Conservation (phyloP, 2,797 vertebrate species). For the Cuculus canorus region DNA sequence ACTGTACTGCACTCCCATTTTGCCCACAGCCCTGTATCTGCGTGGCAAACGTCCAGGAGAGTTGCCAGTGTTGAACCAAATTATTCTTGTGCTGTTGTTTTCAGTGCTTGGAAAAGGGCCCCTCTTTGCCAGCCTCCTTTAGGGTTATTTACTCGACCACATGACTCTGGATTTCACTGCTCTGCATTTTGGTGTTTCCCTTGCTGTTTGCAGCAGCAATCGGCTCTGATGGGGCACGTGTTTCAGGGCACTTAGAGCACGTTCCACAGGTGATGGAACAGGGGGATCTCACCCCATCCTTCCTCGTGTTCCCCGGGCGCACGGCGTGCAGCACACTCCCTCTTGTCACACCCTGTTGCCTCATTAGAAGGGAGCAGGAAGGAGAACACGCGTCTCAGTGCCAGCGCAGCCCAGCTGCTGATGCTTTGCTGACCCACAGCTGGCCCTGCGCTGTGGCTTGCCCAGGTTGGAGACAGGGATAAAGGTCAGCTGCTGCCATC, state of each 20-base stretch:
- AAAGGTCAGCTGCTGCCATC: not conserved
- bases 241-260: not conserved
- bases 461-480: not conserved
- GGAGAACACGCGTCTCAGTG: not conserved
- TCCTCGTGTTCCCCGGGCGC: not conserved
- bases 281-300: not conserved
- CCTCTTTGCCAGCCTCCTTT: not conserved
- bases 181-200: not conserved
- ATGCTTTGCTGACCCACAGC: not conserved
- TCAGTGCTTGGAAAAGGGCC: not conserved
- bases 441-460: not conserved
- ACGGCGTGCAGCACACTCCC: not conserved
- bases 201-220: not conserved
- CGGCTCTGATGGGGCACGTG: not conserved
- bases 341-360: not conserved
- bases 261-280: not conserved
- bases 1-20: not conserved
- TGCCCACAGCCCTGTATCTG: fast-evolving
- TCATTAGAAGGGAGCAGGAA: not conserved
- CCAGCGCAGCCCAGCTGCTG: not conserved
- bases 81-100: not conserved
- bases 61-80: not conserved
- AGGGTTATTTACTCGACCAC: not conserved
- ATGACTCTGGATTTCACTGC: not conserved
- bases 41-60: not conserved